Conservation (phyloP, 1,140 invertebrate genomes). For the Ylistrum balloti region DNA sequence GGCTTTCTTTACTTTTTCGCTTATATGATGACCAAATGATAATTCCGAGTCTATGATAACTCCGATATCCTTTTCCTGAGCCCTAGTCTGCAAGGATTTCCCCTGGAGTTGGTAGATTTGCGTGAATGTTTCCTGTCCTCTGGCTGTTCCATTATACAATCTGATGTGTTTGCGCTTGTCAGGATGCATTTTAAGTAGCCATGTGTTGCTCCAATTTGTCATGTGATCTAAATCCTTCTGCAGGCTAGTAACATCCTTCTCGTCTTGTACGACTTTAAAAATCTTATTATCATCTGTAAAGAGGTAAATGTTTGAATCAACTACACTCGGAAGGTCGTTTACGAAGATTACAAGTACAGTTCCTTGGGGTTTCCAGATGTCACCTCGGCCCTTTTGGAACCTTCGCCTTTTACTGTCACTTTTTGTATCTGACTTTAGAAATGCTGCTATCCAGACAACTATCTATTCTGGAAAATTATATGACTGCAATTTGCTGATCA, state of each 20-base stretch:
- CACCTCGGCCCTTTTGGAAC: conserved; percentile 48
- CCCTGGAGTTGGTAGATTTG: too few relatives aligned
- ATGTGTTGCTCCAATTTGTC: background rate
- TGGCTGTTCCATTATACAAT: too few relatives aligned
- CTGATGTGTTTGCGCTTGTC: conserved; percentile 45
- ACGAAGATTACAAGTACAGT: conserved; percentile 63
- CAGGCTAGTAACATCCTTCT: conserved; percentile 24
- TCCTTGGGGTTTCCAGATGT: conserved; percentile 65
- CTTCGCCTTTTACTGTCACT: conserved; percentile 51
- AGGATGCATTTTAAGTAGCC: conserved; percentile 34
- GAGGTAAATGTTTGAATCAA: conserved; percentile 42
- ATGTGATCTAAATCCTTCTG: conserved; percentile 43
- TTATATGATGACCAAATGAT: too few relatives aligned
- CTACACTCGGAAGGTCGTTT: conserved; percentile 58
- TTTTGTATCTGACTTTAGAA: conserved; percentile 56
- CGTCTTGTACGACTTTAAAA: background rate
- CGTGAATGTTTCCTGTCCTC: too few relatives aligned
- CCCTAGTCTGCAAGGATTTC: too few relatives aligned
- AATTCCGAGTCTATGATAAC: too few relatives aligned
- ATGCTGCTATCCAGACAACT: conserved; percentile 62
- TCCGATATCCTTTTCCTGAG: too few relatives aligned
- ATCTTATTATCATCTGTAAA: conserved; percentile 63
- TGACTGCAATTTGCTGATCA: too few relatives aligned
- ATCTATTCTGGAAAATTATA: too few relatives aligned
- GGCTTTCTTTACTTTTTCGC: too few relatives aligned